Evolutionary conservation across 2,113 vertebrate genomes (phyloP), one percentile per base, ranked within the genome.

Genomic region (Callocephalon fimbriatum): DNA sequence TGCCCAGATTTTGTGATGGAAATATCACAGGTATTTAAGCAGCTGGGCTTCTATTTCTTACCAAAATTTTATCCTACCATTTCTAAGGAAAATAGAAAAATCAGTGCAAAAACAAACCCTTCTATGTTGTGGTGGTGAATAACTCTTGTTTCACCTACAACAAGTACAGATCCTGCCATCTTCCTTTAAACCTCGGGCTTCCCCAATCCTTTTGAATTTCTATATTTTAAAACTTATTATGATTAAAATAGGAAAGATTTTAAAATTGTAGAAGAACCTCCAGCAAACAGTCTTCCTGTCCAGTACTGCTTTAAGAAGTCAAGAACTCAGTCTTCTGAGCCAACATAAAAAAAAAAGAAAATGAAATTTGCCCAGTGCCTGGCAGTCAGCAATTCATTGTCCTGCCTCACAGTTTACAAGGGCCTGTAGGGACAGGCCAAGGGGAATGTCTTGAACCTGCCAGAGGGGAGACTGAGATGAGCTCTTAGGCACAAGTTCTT

Each of bases 1-100:
- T 93, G 74, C 83, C 78, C 86, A 94, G 89, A 95, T 95, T 97
- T 95, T 93, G 68, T 88, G 50, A 83, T 92, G 93, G 95, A 95
- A 97, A 94, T 86, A 96, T 1, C 65, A 37, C 10, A 26, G 51
- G 25, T 94, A 94, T 95, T 97, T 90, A 75, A 95, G 71, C 72
- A 96, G 76, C 88, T 82, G 37, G 44, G 48, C 37, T 90, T 85
- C 73, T 61, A 53, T 66, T 94, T 82, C 65, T 75, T 88, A 93
- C 79, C 48, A 78, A 92, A 97, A 75, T 76, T 79, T 86, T 95
- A 96, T 80, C 47, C n/a, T 25, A 38, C 45, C 44, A 31, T 58
- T 95, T 73, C 26, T 87, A 77, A 75, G 32, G 58, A 96, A 97
- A 97, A 91, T 7, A 92, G 71, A 61, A 90, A 80, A 84, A 84